A percentile compares a stretch with the other conserved stretches of the same genome.
phyloP scores from a whole-genome alignment of 2,888 invertebrate genomes.

The Troilus luridus region DNA sequence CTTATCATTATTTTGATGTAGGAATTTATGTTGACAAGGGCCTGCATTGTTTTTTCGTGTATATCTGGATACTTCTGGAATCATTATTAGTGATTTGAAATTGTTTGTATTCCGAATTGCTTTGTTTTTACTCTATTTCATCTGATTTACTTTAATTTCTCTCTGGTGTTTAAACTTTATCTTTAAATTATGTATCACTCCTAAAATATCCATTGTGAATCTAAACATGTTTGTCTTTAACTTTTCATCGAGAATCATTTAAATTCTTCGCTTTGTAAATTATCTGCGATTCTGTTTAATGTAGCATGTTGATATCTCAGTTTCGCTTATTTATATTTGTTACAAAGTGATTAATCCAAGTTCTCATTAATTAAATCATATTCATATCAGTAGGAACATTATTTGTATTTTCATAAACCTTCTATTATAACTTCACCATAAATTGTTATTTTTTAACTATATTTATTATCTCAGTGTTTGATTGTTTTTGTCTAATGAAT shows the following conservation, averaged over 20 bases:
- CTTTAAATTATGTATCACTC: not conserved
- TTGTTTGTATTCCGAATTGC: not conserved
- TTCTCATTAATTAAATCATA: not conserved
- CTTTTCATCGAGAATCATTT: not conserved
- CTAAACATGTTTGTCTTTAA: slow-evolving; percentile 16
- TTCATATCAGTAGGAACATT: not conserved
- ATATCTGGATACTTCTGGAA: not conserved
- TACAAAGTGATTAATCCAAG: not conserved
- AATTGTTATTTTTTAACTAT: not conserved
- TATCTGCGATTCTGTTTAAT: not conserved
- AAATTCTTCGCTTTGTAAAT: not conserved
- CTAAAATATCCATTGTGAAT: not conserved
- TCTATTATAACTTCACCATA: not conserved
- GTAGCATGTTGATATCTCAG: slow-evolving; percentile 10
- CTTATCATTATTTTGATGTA: not conserved
- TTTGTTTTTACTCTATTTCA: not conserved
- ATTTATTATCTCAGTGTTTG: not conserved
- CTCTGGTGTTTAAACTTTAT: not conserved
- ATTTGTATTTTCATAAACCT: not conserved
- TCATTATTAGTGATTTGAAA: not conserved
- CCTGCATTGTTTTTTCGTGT: not conserved
- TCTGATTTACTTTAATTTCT: not conserved
- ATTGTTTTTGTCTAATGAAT: not conserved
- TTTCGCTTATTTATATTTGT: not conserved
- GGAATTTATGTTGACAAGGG: not conserved